Evolutionary conservation across 1,140 invertebrate species (phyloP).

Genomic region (Drosophila oshimai): DNA sequence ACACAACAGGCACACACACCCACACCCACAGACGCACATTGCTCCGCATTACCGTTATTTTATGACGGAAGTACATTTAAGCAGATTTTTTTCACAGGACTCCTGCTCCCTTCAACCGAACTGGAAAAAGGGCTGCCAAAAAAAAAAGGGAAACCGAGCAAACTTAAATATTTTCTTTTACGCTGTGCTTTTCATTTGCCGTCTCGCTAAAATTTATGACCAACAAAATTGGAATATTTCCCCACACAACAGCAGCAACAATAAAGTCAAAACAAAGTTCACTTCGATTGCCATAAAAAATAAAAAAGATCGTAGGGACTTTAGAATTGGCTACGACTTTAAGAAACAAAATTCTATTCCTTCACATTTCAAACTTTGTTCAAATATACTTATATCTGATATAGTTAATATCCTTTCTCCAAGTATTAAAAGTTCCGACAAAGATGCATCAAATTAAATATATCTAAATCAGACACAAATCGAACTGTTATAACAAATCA

Average conservation of each 20-base stretch:
- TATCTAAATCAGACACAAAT: too few relatives aligned
- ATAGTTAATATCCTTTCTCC: too few relatives aligned
- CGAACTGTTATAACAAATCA: too few relatives aligned
- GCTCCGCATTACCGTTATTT: slow-evolving; percentile 77
- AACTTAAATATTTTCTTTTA: slow-evolving; percentile 67
- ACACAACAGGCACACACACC: not conserved
- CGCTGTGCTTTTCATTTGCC: slow-evolving; percentile 56
- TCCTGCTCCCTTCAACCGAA: slow-evolving; percentile 15
- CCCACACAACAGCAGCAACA: slow-evolving; percentile 32
- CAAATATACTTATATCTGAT: too few relatives aligned
- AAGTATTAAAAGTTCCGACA: too few relatives aligned
- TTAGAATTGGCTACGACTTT: not conserved
- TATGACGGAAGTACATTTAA: slow-evolving; percentile 81
- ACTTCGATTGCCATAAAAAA: slow-evolving; percentile 39
- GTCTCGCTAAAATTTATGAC: slow-evolving; percentile 70
- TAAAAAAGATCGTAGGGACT: not conserved
- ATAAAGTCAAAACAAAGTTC: slow-evolving; percentile 24
- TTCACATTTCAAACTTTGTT: too few relatives aligned
- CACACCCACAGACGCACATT: slow-evolving; percentile 25
- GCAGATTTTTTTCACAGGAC: slow-evolving; percentile 59
- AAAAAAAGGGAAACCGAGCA: slow-evolving; percentile 24
- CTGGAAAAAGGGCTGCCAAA: slow-evolving; percentile 40
- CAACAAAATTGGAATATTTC: slow-evolving; percentile 61
- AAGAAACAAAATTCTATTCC: too few relatives aligned
- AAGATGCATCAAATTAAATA: too few relatives aligned